phyloP scores from a whole-genome alignment of 2,113 vertebrate species.

The Benitochromis conjunctus region DNA sequence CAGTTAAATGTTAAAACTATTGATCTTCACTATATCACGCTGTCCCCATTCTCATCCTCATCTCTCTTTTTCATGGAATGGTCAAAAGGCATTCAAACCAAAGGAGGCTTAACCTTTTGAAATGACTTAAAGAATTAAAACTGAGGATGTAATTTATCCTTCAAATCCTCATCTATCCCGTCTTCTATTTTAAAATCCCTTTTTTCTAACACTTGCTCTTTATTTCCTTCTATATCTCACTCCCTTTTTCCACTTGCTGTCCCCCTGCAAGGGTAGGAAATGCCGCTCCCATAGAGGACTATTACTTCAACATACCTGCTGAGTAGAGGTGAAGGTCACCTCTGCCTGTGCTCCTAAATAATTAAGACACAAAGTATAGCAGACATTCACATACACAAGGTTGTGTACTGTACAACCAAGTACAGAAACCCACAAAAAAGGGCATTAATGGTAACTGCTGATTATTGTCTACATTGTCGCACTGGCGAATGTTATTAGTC shows the following conservation, averaged over 20 bases:
- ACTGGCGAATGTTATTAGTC: neutral
- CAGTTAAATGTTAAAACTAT: slow-evolving; percentile 3
- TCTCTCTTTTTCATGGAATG: slow-evolving; percentile 7
- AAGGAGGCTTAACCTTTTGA: neutral
- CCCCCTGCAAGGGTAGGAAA: neutral
- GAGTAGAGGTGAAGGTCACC: neutral
- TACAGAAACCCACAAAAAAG: neutral
- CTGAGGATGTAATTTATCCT: neutral
- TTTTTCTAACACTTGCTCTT: neutral
- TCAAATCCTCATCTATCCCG: neutral
- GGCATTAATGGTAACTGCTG: too few relatives aligned
- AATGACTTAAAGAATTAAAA: neutral
- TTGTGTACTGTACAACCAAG: neutral
- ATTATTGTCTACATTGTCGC: neutral
- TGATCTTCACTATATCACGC: neutral
- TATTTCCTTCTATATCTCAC: neutral
- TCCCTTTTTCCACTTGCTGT: neutral
- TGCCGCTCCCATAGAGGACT: neutral
- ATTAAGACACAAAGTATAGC: slow-evolving; percentile 34
- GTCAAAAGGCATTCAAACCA: slow-evolving; percentile 1
- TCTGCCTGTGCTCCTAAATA: slow-evolving; percentile 12
- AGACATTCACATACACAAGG: neutral
- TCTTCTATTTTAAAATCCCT: neutral
- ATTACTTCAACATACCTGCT: slow-evolving; percentile 10
- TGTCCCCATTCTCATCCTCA: neutral